Evolutionary conservation across 1,140 invertebrate genomes (phyloP), one percentile per base, ranked within the genome.

Genomic region (Adoxophyes honmai): DNA sequence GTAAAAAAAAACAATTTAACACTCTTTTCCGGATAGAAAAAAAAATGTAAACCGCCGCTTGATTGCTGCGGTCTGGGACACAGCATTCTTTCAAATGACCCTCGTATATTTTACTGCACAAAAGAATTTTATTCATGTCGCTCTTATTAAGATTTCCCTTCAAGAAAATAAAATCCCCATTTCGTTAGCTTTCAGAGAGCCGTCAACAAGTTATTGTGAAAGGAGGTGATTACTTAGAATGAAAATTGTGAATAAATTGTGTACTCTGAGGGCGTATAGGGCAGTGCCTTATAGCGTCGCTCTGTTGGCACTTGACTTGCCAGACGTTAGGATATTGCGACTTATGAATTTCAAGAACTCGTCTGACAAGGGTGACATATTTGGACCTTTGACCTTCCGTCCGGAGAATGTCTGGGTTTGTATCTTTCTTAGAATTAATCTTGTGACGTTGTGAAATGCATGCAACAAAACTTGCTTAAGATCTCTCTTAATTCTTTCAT

Each of bases 251-350:
- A 1, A 48, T 10, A 44, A 21, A 18, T 44, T 18, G 39, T 18
- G n/a, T n/a, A 44, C 38, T 15, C 13, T 44, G 21, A 38, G 28
- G 64, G 66, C 38, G 59, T 66, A 70, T 70, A 68, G 64, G 75
- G 70, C 67, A 70, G 73, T 78, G 73, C 70, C 73, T 75, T 74
- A 60, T 69, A 63, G 64, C 62, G 55, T 62, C 59, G 62, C 67
- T 28, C 21, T 28, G 2, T 62, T 64, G 60, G 57, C 42, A 1
- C 13, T 59, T 55, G 60, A 15, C 14, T 28, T 55, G 4, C 44
- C 5, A 15, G 11, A 44, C 42, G 39, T 34, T 15, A 28, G 5
- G 18, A 42, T 56, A 56, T 48, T 48, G 42, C 42, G 11, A 6
- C 42, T 48, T 48, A n/a, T 48, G 18, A 28, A 28, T 28, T 48